Evolutionary conservation across 2,888 invertebrate genomes (phyloP).

Genomic region (Campoletis raptor): DNA sequence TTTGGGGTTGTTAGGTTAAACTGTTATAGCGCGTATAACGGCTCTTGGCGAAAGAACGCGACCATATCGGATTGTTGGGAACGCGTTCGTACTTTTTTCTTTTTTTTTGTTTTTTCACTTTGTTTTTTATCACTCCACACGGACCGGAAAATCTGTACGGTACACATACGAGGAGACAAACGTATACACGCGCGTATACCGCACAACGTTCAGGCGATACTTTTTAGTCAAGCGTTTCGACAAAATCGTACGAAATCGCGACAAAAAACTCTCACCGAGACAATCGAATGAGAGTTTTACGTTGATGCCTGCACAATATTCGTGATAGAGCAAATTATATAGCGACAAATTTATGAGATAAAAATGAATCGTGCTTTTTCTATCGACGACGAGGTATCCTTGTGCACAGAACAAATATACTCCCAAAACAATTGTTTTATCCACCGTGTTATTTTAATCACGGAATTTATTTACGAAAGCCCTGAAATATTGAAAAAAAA

Average conservation of each 20-base stretch:
- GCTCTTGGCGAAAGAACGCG: conserved; percentile 27
- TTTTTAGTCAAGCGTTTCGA: conserved; percentile 48
- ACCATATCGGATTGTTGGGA: conserved; percentile 23
- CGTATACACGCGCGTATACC: not conserved
- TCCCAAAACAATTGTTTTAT: not conserved
- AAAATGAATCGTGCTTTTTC: conserved; percentile 32
- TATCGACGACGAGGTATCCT: not conserved
- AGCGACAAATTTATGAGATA: conserved; percentile 29
- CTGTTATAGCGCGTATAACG: conserved; percentile 63
- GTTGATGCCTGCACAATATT: not conserved
- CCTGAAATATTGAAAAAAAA: not conserved
- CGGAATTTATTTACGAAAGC: not conserved
- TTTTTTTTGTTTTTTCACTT: conserved; percentile 25
- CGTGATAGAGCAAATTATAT: conserved; percentile 45
- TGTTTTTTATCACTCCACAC: conserved; percentile 35
- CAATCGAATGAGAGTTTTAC: conserved; percentile 23
- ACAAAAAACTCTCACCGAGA: conserved; percentile 6
- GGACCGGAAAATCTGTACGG: conserved; percentile 13
- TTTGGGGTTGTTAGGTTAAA: conserved; percentile 54
- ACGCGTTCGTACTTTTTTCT: conserved; percentile 44
- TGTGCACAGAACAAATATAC: not conserved
- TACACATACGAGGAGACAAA: conserved; percentile 4
- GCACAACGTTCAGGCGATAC: conserved; percentile 20
- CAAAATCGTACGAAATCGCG: conserved; percentile 53
- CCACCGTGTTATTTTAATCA: not conserved